A percentile compares a stretch with the other conserved stretches of the same genome.
phyloP scores from a whole-genome alignment of 2,113 vertebrate species.

The Heterotis niloticus region DNA sequence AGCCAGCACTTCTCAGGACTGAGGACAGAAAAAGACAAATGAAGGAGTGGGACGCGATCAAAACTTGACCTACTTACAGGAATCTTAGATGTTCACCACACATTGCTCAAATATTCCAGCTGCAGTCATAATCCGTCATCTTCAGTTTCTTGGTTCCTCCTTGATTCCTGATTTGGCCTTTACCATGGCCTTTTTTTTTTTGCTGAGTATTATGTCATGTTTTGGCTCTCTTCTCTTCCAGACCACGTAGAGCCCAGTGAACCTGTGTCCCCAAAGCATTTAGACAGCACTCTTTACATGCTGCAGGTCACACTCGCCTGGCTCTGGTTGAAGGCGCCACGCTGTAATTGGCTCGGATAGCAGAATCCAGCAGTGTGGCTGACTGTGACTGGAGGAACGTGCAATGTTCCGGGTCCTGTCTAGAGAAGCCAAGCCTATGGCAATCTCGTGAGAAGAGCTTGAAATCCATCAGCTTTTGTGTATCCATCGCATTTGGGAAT shows the following conservation, averaged over 20 bases:
- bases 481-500: too few species aligned
- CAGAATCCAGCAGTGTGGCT: background rate
- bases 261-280: background rate
- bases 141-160: background rate
- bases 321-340: too few species aligned
- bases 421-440: background rate
- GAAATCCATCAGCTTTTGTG: too few species aligned
- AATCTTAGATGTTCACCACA: slow-evolving; percentile 14
- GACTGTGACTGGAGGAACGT: too few species aligned
- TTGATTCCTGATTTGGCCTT: background rate
- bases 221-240: background rate
- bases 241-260: background rate
- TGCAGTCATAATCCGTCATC: background rate
- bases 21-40: slow-evolving; percentile 1
- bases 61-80: slow-evolving; percentile 21
- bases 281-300: too few species aligned
- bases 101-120: slow-evolving; percentile 4
- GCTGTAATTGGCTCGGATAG: background rate
- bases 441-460: background rate
- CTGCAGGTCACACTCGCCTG: too few species aligned
- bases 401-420: too few species aligned
- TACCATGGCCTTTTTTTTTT: background rate
- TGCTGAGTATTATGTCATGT: background rate
- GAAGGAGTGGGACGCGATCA: slow-evolving; percentile 5
- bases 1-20: background rate